These are phyloP conservation scores for Megaceryle torquata DNA, from an alignment of 2,113 vertebrate species.

Conservation along the genomic window DNA sequence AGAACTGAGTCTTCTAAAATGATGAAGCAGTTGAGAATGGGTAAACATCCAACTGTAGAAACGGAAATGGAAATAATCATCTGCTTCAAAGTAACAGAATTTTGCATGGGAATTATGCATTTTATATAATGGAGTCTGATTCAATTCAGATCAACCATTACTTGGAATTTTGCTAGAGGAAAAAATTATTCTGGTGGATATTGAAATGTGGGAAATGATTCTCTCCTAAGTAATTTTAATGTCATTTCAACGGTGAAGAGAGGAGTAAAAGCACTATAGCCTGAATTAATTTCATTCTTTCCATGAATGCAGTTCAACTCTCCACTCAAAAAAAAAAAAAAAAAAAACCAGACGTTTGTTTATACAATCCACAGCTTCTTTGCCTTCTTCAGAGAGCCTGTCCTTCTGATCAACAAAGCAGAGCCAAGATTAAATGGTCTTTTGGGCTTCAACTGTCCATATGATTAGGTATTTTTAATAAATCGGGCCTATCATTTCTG, in stretches of 20 bases:
- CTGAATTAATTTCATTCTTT: conserved; percentile 22
- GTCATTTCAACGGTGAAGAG: background rate
- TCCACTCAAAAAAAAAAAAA: background rate
- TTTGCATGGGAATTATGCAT: background rate
- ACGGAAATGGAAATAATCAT: background rate
- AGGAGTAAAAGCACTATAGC: background rate
- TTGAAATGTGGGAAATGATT: background rate
- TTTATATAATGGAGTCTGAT: background rate
- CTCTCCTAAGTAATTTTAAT: conserved; percentile 23
- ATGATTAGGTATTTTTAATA: background rate
- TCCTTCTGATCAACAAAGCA: background rate
- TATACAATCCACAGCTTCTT: background rate
- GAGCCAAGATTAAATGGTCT: background rate
- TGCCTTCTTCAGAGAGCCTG: background rate
- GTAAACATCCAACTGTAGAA: background rate
- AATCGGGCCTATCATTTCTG: background rate
- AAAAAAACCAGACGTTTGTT: background rate
- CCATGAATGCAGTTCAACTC: background rate
- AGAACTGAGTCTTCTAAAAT: background rate
- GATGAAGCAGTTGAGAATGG: background rate
- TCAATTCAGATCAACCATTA: background rate
- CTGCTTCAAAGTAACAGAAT: conserved; percentile 4
- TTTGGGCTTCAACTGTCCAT: background rate
- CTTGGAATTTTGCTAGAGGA: background rate
- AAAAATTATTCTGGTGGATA: background rate